phyloP scores from a whole-genome alignment of 2,113 vertebrate genomes.

The Murina feae region DNA sequence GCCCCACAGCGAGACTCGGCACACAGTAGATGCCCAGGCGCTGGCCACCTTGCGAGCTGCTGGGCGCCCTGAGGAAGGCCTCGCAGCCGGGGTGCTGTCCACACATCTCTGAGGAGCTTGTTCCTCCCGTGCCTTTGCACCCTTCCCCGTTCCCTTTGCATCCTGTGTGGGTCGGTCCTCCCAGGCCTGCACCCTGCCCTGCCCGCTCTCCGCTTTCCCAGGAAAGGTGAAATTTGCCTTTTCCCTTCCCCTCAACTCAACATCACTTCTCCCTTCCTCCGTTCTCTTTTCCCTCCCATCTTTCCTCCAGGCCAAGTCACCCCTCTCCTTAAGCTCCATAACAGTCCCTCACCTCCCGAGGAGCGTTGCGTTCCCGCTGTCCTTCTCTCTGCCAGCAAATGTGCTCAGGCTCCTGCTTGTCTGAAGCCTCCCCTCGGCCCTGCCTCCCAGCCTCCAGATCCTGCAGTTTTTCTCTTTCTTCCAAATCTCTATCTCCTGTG shows the following conservation, averaged over 20 bases:
- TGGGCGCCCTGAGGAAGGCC: background rate
- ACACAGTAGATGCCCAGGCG: background rate
- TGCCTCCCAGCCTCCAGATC: background rate
- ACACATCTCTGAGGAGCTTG: background rate
- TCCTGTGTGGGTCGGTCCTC: background rate
- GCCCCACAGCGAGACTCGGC: background rate
- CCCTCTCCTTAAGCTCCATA: background rate
- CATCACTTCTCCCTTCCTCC: background rate
- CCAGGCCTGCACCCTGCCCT: background rate
- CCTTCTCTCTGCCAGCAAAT: background rate
- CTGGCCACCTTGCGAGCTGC: background rate
- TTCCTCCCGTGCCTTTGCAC: background rate
- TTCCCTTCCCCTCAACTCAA: background rate
- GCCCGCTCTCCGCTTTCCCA: background rate
- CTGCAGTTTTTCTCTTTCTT: background rate
- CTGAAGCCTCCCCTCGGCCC: background rate
- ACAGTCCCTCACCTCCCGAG: background rate
- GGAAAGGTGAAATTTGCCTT: background rate
- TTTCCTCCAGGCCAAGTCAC: background rate
- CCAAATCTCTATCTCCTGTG: background rate
- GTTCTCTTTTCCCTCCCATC: too few species aligned
- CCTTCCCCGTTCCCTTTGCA: background rate
- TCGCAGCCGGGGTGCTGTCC: background rate
- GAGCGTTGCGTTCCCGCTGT: background rate
- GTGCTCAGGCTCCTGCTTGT: background rate